These are phyloP conservation scores for Anabas testudineus DNA, from an alignment of 2,797 vertebrate species.

Conservation along the genomic window DNA sequence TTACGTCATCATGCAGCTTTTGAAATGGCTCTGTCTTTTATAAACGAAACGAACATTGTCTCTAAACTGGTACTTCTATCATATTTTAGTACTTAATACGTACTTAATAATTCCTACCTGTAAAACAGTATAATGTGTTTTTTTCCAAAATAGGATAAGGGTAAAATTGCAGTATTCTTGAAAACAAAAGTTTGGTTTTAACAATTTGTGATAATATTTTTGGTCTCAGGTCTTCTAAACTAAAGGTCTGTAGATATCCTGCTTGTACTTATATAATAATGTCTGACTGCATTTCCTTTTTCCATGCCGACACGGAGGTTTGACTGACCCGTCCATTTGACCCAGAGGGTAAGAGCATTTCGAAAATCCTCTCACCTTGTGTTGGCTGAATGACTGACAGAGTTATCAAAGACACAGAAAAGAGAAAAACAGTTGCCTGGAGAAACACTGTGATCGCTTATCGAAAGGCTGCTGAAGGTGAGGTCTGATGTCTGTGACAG, in stretches of 20 bases:
- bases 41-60: background rate
- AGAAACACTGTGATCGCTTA: conserved; percentile 64
- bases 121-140: background rate
- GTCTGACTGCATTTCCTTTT: conserved; percentile 6
- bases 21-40: conserved; percentile 18
- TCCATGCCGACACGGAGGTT: conserved; percentile 3
- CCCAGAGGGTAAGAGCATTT: conserved; percentile 22
- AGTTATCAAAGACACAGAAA: conserved; percentile 77
- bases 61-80: conserved; percentile 2
- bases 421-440: conserved; percentile 56
- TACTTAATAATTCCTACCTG: background rate
- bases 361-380: conserved; percentile 42
- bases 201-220: background rate
- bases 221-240: too few relatives aligned
- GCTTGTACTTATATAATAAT: background rate
- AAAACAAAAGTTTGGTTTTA: background rate
- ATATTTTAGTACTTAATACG: background rate
- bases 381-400: conserved; percentile 78
- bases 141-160: background rate
- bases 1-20: conserved; percentile 48
- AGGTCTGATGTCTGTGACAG: conserved; percentile 72
- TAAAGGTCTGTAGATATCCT: background rate
- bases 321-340: conserved; percentile 39
- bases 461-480: conserved; percentile 70
- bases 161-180: background rate